Percentiles rank a stretch among this genome's conserved stretches.
Evolutionary conservation across 2,888 invertebrate species (phyloP).

Genomic region (Cataglyphis cursor): DNA sequence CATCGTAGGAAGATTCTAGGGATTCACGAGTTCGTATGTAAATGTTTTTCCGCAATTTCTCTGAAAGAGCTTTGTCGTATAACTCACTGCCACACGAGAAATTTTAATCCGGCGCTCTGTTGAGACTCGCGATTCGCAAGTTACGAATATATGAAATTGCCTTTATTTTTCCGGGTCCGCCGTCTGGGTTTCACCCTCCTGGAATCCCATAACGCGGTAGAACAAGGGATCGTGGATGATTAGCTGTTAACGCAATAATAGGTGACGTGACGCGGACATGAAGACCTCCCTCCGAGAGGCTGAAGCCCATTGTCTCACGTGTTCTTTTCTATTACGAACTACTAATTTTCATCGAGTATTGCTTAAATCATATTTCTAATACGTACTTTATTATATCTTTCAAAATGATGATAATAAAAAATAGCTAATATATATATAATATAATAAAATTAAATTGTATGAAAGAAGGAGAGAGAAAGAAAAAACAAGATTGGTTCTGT

Average conservation of each 20-base stretch:
- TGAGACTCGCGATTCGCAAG: slow-evolving; percentile 7
- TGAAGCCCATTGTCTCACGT: slow-evolving; percentile 72
- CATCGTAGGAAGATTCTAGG: not conserved
- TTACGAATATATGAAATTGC: slow-evolving; percentile 7
- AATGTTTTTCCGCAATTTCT: not conserved
- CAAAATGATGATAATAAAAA: not conserved
- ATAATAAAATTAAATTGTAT: not conserved
- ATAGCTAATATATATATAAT: not conserved
- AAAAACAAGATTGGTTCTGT: too few relatives aligned
- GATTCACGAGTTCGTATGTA: not conserved
- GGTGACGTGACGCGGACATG: slow-evolving; percentile 76
- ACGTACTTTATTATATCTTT: slow-evolving; percentile 10
- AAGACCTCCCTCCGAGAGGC: slow-evolving; percentile 62
- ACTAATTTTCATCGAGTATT: slow-evolving; percentile 58
- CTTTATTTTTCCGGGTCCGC: slow-evolving; percentile 12
- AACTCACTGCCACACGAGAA: not conserved
- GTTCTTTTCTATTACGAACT: slow-evolving; percentile 65
- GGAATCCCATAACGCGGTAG: slow-evolving; percentile 55
- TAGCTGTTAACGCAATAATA: slow-evolving; percentile 81
- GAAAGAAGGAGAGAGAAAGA: too few relatives aligned
- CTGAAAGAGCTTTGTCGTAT: not conserved
- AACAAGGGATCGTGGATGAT: slow-evolving; percentile 75
- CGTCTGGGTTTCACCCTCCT: slow-evolving; percentile 48
- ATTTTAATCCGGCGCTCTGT: not conserved
- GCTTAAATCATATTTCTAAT: slow-evolving; percentile 48